Percentiles rank a stretch among this genome's conserved stretches.
These are phyloP conservation scores for Rhingia rostrata DNA, from an alignment of 2,888 invertebrate species.

Conservation along the genomic window DNA sequence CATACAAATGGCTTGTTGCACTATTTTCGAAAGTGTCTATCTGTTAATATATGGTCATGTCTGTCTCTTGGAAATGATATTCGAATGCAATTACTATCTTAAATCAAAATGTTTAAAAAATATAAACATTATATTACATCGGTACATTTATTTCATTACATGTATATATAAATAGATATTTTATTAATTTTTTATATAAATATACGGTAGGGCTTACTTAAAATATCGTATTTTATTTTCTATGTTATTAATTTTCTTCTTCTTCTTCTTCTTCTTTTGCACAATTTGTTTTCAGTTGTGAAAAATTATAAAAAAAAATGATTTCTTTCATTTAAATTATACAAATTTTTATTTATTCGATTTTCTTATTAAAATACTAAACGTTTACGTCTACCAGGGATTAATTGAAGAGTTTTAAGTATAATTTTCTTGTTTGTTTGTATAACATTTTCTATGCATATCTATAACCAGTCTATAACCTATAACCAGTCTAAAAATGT, in stretches of 20 bases:
- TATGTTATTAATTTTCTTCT: conserved; percentile 10
- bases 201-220: conserved; percentile 54
- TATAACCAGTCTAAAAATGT: conserved; percentile 62
- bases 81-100: too few species aligned
- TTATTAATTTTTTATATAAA: not conserved
- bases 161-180: conserved; percentile 3
- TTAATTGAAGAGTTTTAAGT: conserved; percentile 37
- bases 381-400: conserved; percentile 38
- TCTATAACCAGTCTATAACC: conserved; percentile 60
- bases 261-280: too few species aligned
- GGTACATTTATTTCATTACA: conserved; percentile 18
- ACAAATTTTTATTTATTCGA: conserved; percentile 5
- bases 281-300: too few species aligned
- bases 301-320: not conserved
- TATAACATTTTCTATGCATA: conserved; percentile 40
- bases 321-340: conserved; percentile 12
- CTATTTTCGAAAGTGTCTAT: not conserved
- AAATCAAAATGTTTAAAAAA: conserved; percentile 1
- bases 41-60: too few species aligned
- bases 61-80: too few species aligned
- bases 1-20: not conserved
- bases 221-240: conserved; percentile 57
- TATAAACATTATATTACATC: conserved; percentile 24
- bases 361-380: conserved; percentile 19
- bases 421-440: conserved; percentile 27